Evolutionary conservation across 2,797 vertebrate genomes (phyloP), one percentile per base, ranked within the genome.

Genomic region (Coranthus polyacanthus): DNA sequence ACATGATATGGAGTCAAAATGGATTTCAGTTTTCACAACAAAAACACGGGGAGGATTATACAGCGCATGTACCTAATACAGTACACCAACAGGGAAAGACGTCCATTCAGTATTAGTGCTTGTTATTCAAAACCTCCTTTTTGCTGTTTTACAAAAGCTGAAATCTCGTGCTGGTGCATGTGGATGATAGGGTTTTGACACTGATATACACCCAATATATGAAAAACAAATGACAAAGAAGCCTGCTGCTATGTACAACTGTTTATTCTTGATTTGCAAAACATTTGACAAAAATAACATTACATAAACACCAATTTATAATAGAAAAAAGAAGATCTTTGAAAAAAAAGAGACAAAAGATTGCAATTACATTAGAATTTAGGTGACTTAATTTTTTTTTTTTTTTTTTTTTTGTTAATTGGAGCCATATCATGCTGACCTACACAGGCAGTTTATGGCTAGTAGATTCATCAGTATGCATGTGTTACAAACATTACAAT

Each of bases 251-350:
- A 92, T 93, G 86, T 92, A 93, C 92, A 92, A 91, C 78, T 61
- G 85, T 93, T 92, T 93, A 92, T 92, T 93, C 86, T 90, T 92
- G 88, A 92, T 91, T 93, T 92, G 88, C 89, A 93, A 93, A 93
- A 92, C 89, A 91, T 92, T 73, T 74, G 88, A 90, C 89, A 91
- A 90, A 89, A 92, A 88, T 89, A 90, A 92, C 80, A 92, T 90
- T 79, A 90, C 90, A 91, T 88, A 72, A 89, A 91, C 89, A 92
- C 63, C 82, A 81, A 90, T 90, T 93, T 89, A 91, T 88, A 91
- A 92, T 88, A 89, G 87, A 86, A 88, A 90, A 90, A 89, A 78
- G 60, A 78, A 76, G 63, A 81, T 85, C 72, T 88, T 88, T 85
- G 57, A 87, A 86, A 81, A 85, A 78, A 75, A 71, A 72, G 45